These are phyloP conservation scores for Callosobruchus maculatus DNA, from an alignment of 2,888 invertebrate species.

Conservation along the genomic window DNA sequence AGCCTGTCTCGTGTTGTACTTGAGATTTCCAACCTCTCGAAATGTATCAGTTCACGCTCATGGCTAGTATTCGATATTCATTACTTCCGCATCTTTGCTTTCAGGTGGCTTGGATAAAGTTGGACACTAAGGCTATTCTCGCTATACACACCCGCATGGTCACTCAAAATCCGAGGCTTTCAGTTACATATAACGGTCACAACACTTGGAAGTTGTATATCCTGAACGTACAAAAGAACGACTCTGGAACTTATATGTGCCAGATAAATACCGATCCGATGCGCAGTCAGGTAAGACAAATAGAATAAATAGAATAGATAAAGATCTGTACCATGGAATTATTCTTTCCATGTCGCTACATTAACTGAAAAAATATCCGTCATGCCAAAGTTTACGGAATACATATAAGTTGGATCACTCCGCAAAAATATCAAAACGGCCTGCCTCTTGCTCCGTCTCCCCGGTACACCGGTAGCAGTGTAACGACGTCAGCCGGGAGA, in stretches of 20 bases:
- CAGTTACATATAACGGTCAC: constrained; percentile 88
- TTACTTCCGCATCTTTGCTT: constrained; percentile 22
- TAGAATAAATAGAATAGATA: not conserved
- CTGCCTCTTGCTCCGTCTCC: no score
- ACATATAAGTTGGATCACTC: no score
- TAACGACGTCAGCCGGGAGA: no score
- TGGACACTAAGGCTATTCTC: constrained; percentile 83
- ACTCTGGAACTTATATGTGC: constrained; percentile 92
- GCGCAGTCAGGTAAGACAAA: constrained; percentile 73
- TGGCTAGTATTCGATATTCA: not conserved
- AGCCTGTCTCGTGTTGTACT: no score
- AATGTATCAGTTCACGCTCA: not conserved
- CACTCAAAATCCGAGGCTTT: constrained; percentile 79
- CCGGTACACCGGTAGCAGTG: no score
- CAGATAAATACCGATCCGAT: constrained; percentile 91
- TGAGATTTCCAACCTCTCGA: no score
- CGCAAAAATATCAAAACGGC: no score
- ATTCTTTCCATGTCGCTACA: no score
- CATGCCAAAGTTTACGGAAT: no score
- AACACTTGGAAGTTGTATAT: constrained; percentile 92
- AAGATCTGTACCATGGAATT: no score
- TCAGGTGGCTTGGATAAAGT: constrained; percentile 91
- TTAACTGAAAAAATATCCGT: no score
- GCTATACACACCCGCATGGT: constrained; percentile 89
- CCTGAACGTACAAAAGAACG: constrained; percentile 84